phyloP scores from a whole-genome alignment of 2,888 invertebrate genomes.

The Cactoblastis cactorum region DNA sequence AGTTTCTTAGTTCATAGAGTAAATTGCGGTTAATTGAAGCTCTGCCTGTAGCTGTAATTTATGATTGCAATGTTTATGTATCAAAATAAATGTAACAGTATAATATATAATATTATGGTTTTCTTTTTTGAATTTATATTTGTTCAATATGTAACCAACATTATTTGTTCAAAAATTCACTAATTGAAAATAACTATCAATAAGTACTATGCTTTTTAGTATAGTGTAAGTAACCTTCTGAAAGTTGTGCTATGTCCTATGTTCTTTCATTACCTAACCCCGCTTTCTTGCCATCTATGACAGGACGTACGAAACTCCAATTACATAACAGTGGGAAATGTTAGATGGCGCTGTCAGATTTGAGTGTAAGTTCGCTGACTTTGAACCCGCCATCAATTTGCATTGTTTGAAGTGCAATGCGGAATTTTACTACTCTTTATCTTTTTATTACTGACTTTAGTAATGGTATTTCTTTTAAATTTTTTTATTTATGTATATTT shows the following conservation, averaged over 20 bases:
- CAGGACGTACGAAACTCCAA: neutral
- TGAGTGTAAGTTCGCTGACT: neutral
- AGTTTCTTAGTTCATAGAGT: too few species aligned
- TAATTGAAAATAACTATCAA: neutral
- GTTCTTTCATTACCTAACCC: neutral
- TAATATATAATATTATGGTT: too few species aligned
- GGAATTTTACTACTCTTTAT: neutral
- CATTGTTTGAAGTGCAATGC: neutral
- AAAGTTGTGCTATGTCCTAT: neutral
- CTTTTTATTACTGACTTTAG: neutral
- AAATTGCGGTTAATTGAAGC: too few species aligned
- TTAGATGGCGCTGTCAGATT: neutral
- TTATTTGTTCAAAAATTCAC: too few species aligned
- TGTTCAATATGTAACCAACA: too few species aligned
- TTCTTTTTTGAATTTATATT: too few species aligned
- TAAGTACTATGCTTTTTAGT: neutral
- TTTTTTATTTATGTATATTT: too few species aligned
- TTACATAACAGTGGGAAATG: neutral
- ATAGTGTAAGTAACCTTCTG: neutral
- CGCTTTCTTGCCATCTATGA: neutral
- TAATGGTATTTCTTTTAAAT: too few species aligned
- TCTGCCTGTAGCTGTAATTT: too few species aligned
- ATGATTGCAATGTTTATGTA: too few species aligned
- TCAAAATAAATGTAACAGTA: too few species aligned
- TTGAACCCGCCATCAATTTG: neutral